These are phyloP conservation scores for Eupeodes latifasciatus DNA, from an alignment of 2,888 invertebrate species.

Conservation along the genomic window DNA sequence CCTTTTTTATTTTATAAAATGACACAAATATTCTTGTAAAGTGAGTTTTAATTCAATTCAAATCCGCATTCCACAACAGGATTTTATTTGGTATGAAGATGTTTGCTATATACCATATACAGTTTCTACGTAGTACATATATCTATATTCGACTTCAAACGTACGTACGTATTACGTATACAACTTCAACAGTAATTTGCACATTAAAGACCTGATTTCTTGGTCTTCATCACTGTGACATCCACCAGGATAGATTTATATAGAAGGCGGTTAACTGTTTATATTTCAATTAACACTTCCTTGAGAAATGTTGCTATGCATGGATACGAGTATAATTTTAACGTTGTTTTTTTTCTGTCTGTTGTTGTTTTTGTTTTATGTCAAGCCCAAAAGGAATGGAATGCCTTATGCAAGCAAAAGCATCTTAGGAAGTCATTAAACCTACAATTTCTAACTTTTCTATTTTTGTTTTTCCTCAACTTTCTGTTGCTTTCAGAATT, in stretches of 20 bases:
- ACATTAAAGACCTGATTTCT: constrained; percentile 37
- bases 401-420: background rate
- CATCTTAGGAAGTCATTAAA: constrained; percentile 28
- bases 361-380: background rate
- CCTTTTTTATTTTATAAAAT: background rate
- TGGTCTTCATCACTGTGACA: background rate
- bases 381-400: too few species aligned
- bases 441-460: constrained; percentile 6
- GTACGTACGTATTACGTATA: background rate
- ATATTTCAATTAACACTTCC: constrained; percentile 68
- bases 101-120: background rate
- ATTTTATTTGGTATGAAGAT: constrained; percentile 22
- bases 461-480: background rate
- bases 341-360: background rate
- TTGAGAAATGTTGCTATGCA: constrained; percentile 34
- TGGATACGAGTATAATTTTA: too few species aligned
- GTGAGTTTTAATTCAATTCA: constrained; percentile 25
- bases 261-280: constrained; percentile 64
- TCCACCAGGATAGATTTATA: constrained; percentile 36
- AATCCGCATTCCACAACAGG: constrained; percentile 60
- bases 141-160: background rate
- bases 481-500: background rate
- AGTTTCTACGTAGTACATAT: too few species aligned
- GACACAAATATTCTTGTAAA: constrained; percentile 26
- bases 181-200: constrained; percentile 34